phyloP scores from a whole-genome alignment of 2,888 invertebrate genomes.

The Cancer borealis region DNA sequence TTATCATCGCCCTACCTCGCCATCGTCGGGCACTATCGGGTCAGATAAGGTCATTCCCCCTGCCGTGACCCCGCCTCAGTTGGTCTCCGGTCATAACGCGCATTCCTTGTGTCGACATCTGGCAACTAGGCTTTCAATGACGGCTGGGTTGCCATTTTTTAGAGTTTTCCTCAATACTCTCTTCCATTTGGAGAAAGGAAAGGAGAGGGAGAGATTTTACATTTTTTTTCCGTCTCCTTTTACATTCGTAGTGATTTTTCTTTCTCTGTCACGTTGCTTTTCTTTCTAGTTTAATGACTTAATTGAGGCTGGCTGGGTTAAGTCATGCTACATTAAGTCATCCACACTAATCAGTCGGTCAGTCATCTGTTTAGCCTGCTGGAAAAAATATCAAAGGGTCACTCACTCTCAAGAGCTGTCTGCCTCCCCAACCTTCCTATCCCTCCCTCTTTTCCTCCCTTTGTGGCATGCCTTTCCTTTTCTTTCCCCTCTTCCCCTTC shows the following conservation, averaged over 20 bases:
- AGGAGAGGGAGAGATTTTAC: not conserved
- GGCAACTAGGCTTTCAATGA: slow-evolving; percentile 21
- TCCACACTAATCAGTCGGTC: not conserved
- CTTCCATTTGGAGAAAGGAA: not conserved
- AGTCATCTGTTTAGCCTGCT: not conserved
- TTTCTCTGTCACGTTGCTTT: not conserved
- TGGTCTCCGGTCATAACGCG: not conserved
- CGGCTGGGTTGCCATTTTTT: slow-evolving; percentile 8
- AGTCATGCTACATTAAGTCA: not conserved
- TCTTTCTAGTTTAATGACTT: not conserved
- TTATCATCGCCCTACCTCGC: not conserved
- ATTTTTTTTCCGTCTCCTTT: not conserved
- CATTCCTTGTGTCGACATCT: not conserved
- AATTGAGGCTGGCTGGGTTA: not conserved
- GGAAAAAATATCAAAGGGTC: not conserved
- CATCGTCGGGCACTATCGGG: not conserved
- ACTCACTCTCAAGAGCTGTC: not conserved
- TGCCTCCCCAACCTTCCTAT: not conserved
- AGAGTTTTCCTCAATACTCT: not conserved
- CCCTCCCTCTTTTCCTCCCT: not conserved
- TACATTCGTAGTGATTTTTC: not conserved
- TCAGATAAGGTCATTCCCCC: slow-evolving; percentile 8
- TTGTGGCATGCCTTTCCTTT: not conserved
- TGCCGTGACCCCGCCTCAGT: not conserved
- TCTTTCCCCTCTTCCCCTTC: not conserved